Evolutionary conservation across 2,888 invertebrate genomes (phyloP), one percentile per base, ranked within the genome.

Genomic region (Ophion ventricosus): DNA sequence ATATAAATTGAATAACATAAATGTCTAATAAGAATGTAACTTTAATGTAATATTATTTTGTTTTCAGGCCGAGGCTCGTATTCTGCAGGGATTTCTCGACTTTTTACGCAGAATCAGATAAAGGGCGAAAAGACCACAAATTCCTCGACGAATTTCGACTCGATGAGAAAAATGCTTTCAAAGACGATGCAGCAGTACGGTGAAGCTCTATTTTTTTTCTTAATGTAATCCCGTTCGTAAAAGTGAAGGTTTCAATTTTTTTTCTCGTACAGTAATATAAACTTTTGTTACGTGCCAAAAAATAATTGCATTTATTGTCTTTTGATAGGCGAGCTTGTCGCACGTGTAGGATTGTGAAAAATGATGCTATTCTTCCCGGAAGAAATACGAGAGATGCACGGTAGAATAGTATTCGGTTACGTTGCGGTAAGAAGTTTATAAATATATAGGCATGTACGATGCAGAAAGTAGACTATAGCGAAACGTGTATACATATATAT

Each of bases 331-430:
- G 64, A 17, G 64, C n/a, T 64, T 14, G 26, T 26, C 61, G 61
- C 2, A 64, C 14, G 2, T 10, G 20, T 67, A 14, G 23, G 17
- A 7, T 11, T 61, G 25, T 2, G 20, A 29, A 14, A 73, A 54
- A 49, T 70, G 40, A 20, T 69, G n/a, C 20, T 56, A 23, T 66
- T 29, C 14, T 59, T 40, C 29, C 25, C 8, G 20, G 17, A 40
- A 20, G 70, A 74, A 69, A 74, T 56, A 29, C 43, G 59, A 56
- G 74, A 25, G 69, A 17, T 3, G 49, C n/a, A 75, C 23, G 49
- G 57, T 43, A 23, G 57, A 70, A 43, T 26, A 14, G 70, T 75
- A 59, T 80, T 76, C 43, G 70, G 83, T 80, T 80, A 83, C 76
- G 72, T 64, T 56, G 83, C 64, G 83, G 82, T 63, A 56, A 66